Evolutionary conservation across 2,888 invertebrate genomes (phyloP), one percentile per base, ranked within the genome.

Genomic region (Eristalinus aeneus): DNA sequence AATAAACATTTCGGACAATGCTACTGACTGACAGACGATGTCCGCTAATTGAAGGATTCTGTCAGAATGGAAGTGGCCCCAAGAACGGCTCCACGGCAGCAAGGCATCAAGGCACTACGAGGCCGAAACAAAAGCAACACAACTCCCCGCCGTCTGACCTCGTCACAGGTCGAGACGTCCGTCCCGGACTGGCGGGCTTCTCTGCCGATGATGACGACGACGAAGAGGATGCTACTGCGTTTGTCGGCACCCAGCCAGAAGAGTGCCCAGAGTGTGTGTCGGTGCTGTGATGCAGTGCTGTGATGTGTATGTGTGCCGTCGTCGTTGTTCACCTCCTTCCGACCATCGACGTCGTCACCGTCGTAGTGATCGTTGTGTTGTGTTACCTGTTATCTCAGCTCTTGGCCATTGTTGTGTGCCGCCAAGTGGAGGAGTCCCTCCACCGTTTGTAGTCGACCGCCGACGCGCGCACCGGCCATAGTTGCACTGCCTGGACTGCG

Each of bases 21-120:
- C 60, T 77, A 71, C 82, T 82, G 81, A 86, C 81, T 86, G 86
- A 86, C 86, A 77, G 81, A 74, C 81, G 86, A 86, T 78, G 86
- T 86, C 77, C 82, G 86, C 86, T 86, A 82, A 86, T 86, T 86
- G 86, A 86, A 86, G 86, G 86, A 86, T 86, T 86, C 86, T 86
- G 86, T 86, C 86, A 86, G 81, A 86, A 34, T 86, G 82, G 81
- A 82, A 82, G 73, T 74, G 82, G 77, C 74, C 73, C 69, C 10
- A 73, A 78, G 71, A 69, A 71, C 53, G 58, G 76, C 76, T 11
- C 12, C 32, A 64, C 22, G 23, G 10, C 32, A 22, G 11, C 31
- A 32, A 16, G 11, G 11, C 27, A 67, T 31, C 36, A 60, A 65
- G 65, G 53, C 27, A 27, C 36, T 22, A 32, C 22, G 36, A 6